These are phyloP conservation scores for Lapara coniferarum DNA, from an alignment of 2,888 invertebrate species.

Conservation along the genomic window DNA sequence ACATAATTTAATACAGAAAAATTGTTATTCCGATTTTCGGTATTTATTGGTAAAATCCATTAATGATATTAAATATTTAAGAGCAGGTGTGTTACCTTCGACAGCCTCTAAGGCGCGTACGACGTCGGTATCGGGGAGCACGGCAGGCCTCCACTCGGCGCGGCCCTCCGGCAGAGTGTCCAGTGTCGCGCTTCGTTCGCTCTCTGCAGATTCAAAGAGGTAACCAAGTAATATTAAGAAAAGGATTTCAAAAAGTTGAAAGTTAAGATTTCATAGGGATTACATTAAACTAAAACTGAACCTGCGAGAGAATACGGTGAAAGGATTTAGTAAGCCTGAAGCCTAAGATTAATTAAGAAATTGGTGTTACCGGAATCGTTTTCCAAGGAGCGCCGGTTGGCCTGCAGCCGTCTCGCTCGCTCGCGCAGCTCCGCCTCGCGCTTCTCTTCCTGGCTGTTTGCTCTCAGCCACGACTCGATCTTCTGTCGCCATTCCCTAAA, in stretches of 20 bases:
- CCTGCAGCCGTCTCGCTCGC: constrained; percentile 86
- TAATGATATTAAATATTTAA: not conserved
- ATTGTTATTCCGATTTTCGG: not conserved
- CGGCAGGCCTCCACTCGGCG: constrained; percentile 91
- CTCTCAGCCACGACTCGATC: constrained; percentile 95
- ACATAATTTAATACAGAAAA: too few species aligned
- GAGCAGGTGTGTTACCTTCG: constrained; percentile 84
- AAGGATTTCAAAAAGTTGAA: not conserved
- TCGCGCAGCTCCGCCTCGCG: constrained; percentile 87
- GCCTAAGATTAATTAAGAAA: not conserved
- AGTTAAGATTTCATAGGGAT: too few species aligned
- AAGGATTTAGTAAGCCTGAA: too few species aligned
- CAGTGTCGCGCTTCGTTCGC: constrained; percentile 88
- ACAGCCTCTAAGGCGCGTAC: constrained; percentile 93
- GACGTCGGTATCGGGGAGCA: constrained; percentile 91
- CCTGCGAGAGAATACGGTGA: too few species aligned
- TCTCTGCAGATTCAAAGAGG: constrained; percentile 81
- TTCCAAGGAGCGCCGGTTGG: constrained; percentile 91
- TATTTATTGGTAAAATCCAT: too few species aligned
- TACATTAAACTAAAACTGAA: too few species aligned
- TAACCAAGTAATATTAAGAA: not conserved
- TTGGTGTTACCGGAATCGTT: constrained; percentile 88
- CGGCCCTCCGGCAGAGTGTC: constrained; percentile 89
- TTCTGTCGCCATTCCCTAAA: constrained; percentile 93
- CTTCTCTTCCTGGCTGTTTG: constrained; percentile 92